A percentile compares a stretch with the other conserved stretches of the same genome.
phyloP scores from a whole-genome alignment of 2,888 invertebrate genomes.

The Sclerodermus sp. region DNA sequence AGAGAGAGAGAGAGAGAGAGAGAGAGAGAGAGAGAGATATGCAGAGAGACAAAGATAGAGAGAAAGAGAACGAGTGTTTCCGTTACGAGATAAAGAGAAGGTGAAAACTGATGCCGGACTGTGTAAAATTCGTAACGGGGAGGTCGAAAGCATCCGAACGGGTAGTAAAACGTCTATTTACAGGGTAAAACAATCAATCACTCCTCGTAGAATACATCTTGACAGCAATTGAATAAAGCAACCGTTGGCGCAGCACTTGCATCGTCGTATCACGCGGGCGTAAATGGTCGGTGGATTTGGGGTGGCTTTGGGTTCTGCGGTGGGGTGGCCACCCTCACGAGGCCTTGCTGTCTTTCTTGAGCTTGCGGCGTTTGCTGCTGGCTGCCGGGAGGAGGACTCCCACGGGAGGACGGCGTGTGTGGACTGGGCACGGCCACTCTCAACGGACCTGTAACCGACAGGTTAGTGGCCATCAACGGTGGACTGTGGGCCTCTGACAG shows the following conservation, averaged over 20 bases:
- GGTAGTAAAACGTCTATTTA: too few species aligned
- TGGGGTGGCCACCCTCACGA: conserved; percentile 52
- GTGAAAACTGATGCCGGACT: too few species aligned
- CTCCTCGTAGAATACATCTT: too few species aligned
- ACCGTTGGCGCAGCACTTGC: too few species aligned
- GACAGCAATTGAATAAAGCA: too few species aligned
- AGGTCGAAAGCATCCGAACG: too few species aligned
- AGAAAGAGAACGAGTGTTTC: too few species aligned
- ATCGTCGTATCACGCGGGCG: conserved; percentile 56
- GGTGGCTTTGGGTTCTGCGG: conserved; percentile 53
- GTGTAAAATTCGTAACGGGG: too few species aligned
- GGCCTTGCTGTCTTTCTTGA: conserved; percentile 40
- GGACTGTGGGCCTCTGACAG: conserved; percentile 55
- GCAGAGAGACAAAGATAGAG: too few species aligned
- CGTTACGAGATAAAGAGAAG: too few species aligned
- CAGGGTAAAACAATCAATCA: too few species aligned
- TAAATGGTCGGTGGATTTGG: conserved; percentile 55
- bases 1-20: background rate
- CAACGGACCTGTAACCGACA: conserved; percentile 53
- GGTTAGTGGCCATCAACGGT: conserved; percentile 53
- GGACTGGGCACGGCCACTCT: conserved; percentile 55
- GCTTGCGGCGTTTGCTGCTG: conserved; percentile 36
- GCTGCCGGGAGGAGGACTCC: conserved; percentile 46
- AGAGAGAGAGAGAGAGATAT: background rate
- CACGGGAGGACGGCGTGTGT: conserved; percentile 55